Evolutionary conservation across 2,888 invertebrate species (phyloP).

Genomic region (Cosmia trapezina): DNA sequence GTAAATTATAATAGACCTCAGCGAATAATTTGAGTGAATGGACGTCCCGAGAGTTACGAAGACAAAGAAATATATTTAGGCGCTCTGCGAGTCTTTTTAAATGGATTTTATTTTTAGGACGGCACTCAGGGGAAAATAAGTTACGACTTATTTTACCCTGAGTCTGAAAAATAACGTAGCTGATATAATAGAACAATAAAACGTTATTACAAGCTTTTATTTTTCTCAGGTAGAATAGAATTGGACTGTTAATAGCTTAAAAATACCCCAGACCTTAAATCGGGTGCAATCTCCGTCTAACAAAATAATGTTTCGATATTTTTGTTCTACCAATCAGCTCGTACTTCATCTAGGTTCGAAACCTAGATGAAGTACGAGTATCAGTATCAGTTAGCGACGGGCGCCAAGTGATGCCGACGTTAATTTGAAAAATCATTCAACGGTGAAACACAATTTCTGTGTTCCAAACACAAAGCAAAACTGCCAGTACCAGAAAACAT

Average conservation of each 20-base stretch:
- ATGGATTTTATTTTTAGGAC: background rate
- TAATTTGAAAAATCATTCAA: constrained; percentile 41
- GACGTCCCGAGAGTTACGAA: background rate
- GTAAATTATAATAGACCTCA: constrained; percentile 24
- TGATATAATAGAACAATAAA: too few relatives aligned
- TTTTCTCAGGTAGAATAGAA: background rate
- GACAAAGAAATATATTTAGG: constrained; percentile 23
- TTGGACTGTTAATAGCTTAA: background rate
- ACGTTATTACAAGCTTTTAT: too few relatives aligned
- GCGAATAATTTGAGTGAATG: constrained; percentile 23
- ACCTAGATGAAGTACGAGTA: too few relatives aligned
- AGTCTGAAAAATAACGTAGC: too few relatives aligned
- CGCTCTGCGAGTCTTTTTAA: background rate
- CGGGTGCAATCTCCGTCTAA: background rate
- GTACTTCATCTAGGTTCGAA: background rate
- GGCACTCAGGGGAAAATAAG: background rate
- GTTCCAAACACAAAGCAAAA: constrained; percentile 17
- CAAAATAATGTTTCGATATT: background rate
- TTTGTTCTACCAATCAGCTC: background rate
- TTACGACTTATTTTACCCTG: too few relatives aligned
- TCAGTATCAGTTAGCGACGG: constrained; percentile 8
- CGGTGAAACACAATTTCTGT: background rate
- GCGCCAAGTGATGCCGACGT: constrained; percentile 20
- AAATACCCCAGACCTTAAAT: background rate
- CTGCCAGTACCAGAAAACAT: constrained; percentile 14